Conservation (phyloP, 2,113 vertebrate species). For the Lycocorax pyrrhopterus region DNA sequence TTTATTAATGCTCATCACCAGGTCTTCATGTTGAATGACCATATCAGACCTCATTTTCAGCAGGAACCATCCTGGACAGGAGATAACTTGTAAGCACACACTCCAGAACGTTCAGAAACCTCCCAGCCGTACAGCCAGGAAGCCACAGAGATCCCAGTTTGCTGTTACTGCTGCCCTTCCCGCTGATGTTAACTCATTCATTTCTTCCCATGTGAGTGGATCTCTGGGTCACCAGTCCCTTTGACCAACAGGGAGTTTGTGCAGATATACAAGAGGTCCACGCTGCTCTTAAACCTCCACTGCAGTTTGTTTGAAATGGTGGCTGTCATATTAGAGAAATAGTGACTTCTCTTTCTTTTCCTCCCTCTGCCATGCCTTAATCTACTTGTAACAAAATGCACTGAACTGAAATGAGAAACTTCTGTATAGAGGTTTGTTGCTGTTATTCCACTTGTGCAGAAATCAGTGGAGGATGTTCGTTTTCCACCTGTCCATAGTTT, state of each 20-base stretch:
- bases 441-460: not conserved
- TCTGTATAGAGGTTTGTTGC: rapidly evolving
- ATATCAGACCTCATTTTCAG: not conserved
- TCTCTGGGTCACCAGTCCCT: not conserved
- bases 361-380: not conserved
- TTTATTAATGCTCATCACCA: not conserved
- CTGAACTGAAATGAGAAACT: not conserved
- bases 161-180: not conserved
- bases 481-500: not conserved
- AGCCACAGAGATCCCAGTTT: not conserved
- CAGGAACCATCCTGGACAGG: not conserved
- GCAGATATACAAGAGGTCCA: not conserved
- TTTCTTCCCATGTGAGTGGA: not conserved
- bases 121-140: not conserved
- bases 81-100: not conserved
- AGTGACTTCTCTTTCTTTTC: not conserved
- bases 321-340: not conserved
- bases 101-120: not conserved
- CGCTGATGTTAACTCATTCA: not conserved
- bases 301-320: not conserved
- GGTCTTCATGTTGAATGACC: not conserved
- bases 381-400: not conserved
- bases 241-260: not conserved
- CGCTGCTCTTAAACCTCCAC: not conserved
- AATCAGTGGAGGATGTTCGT: not conserved